A percentile compares a stretch with the other conserved stretches of the same genome.
These are phyloP conservation scores for Tetheella fluctuosa DNA, from an alignment of 2,888 invertebrate genomes.

Conservation along the genomic window DNA sequence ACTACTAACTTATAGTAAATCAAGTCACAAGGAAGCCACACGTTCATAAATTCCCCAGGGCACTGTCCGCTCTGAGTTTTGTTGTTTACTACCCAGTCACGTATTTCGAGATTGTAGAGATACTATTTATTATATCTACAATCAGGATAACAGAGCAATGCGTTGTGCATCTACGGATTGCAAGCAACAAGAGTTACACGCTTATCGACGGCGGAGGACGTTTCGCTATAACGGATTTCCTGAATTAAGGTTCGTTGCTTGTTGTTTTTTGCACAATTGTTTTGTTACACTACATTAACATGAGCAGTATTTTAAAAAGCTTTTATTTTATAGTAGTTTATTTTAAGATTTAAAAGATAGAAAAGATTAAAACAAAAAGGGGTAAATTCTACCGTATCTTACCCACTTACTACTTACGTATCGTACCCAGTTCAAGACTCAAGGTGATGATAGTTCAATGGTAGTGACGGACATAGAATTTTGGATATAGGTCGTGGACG, in stretches of 20 bases:
- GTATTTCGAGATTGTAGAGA: constrained; percentile 31
- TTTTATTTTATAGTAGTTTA: neutral
- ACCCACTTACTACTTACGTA: no score
- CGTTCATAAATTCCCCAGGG: constrained; percentile 31
- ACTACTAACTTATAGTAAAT: constrained; percentile 16
- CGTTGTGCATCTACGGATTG: constrained; percentile 24
- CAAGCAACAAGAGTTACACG: constrained; percentile 20
- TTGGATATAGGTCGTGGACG: no score
- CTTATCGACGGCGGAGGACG: constrained; percentile 25
- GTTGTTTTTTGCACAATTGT: constrained; percentile 18
- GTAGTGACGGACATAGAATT: no score
- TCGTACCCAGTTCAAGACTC: no score
- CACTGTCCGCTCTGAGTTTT: constrained; percentile 25
- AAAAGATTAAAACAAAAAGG: no score
- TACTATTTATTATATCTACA: constrained; percentile 30
- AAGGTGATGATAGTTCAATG: no score
- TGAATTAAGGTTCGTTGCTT: constrained; percentile 13
- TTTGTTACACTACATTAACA: neutral
- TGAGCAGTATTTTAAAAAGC: neutral
- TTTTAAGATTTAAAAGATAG: no score
- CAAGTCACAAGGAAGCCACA: constrained; percentile 20
- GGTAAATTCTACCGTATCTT: no score
- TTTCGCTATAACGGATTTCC: constrained; percentile 34
- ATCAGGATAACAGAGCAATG: constrained; percentile 20
- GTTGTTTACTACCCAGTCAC: constrained; percentile 31